A percentile compares a stretch with the other conserved stretches of the same genome.
These are phyloP conservation scores for Drosophila ambigua DNA, from an alignment of 1,140 invertebrate genomes.

Conservation along the genomic window DNA sequence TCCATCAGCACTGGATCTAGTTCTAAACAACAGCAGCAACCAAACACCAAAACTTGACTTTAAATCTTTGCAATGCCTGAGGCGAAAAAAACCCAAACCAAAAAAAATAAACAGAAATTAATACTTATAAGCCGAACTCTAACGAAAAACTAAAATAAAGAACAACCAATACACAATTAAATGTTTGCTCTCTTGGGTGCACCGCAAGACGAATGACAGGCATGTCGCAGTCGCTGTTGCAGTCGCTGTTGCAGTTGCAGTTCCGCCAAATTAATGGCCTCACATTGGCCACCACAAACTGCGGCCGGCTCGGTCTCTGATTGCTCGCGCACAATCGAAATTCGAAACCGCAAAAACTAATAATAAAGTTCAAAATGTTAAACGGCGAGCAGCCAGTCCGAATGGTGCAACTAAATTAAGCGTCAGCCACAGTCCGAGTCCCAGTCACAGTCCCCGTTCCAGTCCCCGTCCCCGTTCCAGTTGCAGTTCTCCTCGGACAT, in stretches of 20 bases:
- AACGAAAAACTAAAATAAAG: conserved; percentile 24
- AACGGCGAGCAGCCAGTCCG: conserved; percentile 9
- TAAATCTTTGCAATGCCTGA: conserved; percentile 31
- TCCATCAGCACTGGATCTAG: conserved; percentile 22
- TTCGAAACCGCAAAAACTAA: conserved; percentile 71
- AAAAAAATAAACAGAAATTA: conserved; percentile 43
- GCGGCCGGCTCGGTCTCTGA: conserved; percentile 20
- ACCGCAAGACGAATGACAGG: conserved; percentile 2
- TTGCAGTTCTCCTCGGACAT: background rate
- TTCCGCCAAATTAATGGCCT: conserved; percentile 33
- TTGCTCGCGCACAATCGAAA: conserved; percentile 42
- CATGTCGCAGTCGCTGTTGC: no score
- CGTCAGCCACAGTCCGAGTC: background rate
- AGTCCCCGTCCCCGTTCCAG: background rate
- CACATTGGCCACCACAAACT: conserved; percentile 53
- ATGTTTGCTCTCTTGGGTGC: no score
- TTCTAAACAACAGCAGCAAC: background rate
- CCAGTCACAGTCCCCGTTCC: background rate
- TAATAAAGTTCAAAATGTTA: conserved; percentile 59
- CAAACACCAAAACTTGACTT: conserved; percentile 11
- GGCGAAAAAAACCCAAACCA: conserved; percentile 42
- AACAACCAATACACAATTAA: background rate
- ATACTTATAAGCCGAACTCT: conserved; percentile 12
- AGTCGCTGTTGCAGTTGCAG: no score
- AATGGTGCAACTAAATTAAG: background rate